These are phyloP conservation scores for Cettia cetti DNA, from an alignment of 2,113 vertebrate genomes.

Conservation along the genomic window DNA sequence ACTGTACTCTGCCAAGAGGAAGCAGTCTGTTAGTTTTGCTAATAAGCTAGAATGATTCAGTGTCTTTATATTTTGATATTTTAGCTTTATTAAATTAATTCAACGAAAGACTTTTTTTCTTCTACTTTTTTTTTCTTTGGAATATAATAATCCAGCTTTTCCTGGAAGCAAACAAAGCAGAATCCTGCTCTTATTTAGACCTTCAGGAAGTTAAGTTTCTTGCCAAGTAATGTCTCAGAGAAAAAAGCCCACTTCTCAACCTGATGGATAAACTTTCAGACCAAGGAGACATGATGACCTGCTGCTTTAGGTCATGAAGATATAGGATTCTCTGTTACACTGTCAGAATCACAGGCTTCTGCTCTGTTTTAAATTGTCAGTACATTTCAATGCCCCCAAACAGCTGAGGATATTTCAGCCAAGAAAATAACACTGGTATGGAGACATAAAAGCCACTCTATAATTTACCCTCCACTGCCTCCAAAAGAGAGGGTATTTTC, in stretches of 20 bases:
- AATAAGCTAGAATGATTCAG: background rate
- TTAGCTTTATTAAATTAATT: background rate
- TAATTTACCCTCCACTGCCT: background rate
- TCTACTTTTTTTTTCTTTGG: background rate
- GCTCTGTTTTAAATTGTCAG: background rate
- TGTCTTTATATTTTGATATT: background rate
- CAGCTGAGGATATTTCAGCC: background rate
- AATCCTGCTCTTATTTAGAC: background rate
- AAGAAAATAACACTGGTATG: background rate
- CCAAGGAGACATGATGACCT: background rate
- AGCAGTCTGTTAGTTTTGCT: background rate
- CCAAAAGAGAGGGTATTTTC: background rate
- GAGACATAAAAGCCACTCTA: background rate
- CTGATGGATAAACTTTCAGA: background rate
- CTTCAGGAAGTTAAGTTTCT: background rate
- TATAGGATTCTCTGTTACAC: background rate
- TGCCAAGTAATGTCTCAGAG: background rate
- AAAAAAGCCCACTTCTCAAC: background rate
- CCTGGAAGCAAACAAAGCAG: background rate
- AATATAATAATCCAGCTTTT: background rate
- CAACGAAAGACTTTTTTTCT: background rate
- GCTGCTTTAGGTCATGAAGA: background rate
- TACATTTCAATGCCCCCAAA: background rate
- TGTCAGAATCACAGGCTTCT: background rate
- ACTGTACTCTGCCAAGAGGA: background rate